Evolutionary conservation across 2,888 invertebrate genomes (phyloP).

Genomic region (Drosophila acutilabella): DNA sequence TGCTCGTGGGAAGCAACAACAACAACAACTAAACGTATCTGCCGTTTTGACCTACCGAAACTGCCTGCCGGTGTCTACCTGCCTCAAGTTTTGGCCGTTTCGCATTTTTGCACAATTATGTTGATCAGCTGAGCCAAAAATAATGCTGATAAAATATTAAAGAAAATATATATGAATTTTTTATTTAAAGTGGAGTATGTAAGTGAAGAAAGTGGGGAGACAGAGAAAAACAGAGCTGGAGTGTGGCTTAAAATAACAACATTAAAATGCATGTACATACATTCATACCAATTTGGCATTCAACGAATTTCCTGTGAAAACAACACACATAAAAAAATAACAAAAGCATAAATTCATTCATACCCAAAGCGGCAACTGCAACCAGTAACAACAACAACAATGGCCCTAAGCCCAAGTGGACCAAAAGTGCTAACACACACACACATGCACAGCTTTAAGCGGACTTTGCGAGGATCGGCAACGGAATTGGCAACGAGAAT

Average conservation of each 20-base stretch:
- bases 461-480: neutral
- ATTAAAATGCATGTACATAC: slow-evolving; percentile 10
- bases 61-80: slow-evolving; percentile 39
- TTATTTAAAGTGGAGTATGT: neutral
- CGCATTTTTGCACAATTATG: slow-evolving; percentile 22
- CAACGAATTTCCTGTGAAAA: slow-evolving; percentile 70
- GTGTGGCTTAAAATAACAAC: slow-evolving; percentile 3
- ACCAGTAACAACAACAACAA: slow-evolving; percentile 31
- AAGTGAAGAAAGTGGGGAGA: slow-evolving; percentile 32
- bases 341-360: slow-evolving; percentile 77
- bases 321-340: slow-evolving; percentile 59
- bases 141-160: neutral
- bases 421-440: slow-evolving; percentile 46
- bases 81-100: slow-evolving; percentile 29
- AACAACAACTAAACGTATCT: slow-evolving; percentile 48
- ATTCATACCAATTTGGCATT: slow-evolving; percentile 51
- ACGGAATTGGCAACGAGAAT: neutral
- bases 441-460: slow-evolving; percentile 26
- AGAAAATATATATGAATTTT: no score
- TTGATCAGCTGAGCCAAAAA: neutral
- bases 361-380: slow-evolving; percentile 45
- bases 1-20: slow-evolving; percentile 82
- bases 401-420: slow-evolving; percentile 38
- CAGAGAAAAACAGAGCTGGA: slow-evolving; percentile 23
- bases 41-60: slow-evolving; percentile 57